phyloP scores from a whole-genome alignment of 1,140 invertebrate genomes.

The Lepeophtheirus salmonis region DNA sequence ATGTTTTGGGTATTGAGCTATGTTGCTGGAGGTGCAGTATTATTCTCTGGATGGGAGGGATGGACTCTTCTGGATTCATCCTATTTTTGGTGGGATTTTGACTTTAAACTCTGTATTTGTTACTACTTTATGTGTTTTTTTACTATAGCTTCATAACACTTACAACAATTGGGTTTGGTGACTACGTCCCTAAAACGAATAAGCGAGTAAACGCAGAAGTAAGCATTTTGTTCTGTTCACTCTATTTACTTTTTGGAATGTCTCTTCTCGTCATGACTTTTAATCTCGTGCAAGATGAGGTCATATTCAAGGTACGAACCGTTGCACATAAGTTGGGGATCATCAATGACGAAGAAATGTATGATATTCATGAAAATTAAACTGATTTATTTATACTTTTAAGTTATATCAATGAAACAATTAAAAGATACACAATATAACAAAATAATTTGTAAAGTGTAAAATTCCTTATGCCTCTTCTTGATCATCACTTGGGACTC shows the following conservation, averaged over 20 bases:
- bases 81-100: too few relatives aligned
- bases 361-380: too few relatives aligned
- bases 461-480: conserved; percentile 21
- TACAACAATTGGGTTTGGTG: conserved; percentile 32
- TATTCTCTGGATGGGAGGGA: conserved; percentile 29
- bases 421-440: too few relatives aligned
- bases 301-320: conserved; percentile 9
- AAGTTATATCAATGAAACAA: too few relatives aligned
- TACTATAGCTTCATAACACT: conserved; percentile 32
- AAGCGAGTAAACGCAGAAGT: conserved; percentile 22
- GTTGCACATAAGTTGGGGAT: conserved; percentile 17
- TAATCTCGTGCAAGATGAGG: conserved; percentile 29
- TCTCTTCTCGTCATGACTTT: conserved; percentile 42
- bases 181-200: conserved; percentile 29
- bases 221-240: conserved; percentile 30
- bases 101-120: too few relatives aligned
- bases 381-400: too few relatives aligned
- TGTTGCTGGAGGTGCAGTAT: conserved; percentile 23
- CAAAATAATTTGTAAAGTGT: too few relatives aligned
- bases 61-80: conserved; percentile 31
- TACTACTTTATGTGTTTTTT: too few relatives aligned
- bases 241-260: conserved; percentile 38
- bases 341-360: conserved; percentile 19
- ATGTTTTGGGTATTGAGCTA: conserved; percentile 24
- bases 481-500: not conserved